Base-by-base conservation (phyloP, 1,140 invertebrate genomes). In the Hypsibius dujardini region DNA sequence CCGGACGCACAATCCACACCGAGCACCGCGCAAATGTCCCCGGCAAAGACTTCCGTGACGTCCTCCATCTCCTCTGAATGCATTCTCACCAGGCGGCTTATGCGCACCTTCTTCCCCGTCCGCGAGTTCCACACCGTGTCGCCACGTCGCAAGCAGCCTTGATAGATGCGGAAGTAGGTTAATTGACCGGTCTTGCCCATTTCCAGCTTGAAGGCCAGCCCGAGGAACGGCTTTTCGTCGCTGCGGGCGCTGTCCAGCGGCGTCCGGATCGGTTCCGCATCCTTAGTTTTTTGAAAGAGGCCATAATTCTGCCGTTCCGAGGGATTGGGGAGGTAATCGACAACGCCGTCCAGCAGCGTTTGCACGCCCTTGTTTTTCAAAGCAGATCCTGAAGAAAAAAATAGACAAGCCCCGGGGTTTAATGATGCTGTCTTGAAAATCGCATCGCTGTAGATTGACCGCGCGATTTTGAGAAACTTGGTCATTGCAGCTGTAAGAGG, bases 331-430 rank as follows among this genome's bases (percentile, higher is more conserved):
- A 99, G 81, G 80, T 93, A 99, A 70, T 87, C 82, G 12, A 97
- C 74, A 28, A 96, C 87, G 14, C 86, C 88, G 83, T 98, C 90
- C 12, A 99, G 80, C 28, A 99, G 79, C 0, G 91, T 89, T 79
- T 99, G 96, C 7, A 99, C 87, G 12, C 95, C 96, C 82, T 92
- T 96, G 79, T 99, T 99, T 79, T 97, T 98, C n/a, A 98, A 80
- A 1, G 95, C 95, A 46, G 92, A 77, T n/a, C 83, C 83, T 72
- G 82, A 74, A 47, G 83, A 71, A 12, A 84, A 80, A 28, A 28
- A 28, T 28, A 28, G 28, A 28, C 28, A 28, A 28, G 28, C 28
- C 28, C 28, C 28, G 28, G 28, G 28, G 28, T 28, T 28, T 28
- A 28, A 28, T 28, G 28, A 28, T 28, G 28, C 28, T 28, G 28